These are phyloP conservation scores for Timema podura DNA, from an alignment of 2,888 invertebrate species.

Conservation along the genomic window DNA sequence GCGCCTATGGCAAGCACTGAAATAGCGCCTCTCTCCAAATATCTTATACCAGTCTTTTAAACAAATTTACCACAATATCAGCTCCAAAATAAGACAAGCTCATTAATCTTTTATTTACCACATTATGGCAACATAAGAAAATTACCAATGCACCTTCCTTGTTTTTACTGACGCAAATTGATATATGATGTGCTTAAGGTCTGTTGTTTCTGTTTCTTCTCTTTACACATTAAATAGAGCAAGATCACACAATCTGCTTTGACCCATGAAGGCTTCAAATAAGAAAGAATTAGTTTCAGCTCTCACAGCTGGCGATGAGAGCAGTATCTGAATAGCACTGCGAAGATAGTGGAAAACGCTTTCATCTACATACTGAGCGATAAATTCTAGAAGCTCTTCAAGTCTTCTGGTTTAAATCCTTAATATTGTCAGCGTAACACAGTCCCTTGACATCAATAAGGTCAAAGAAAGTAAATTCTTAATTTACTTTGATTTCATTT, in stretches of 20 bases:
- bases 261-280: neutral
- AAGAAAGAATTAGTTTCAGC: neutral
- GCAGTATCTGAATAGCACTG: neutral
- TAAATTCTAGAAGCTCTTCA: slow-evolving; percentile 6
- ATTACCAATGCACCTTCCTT: neutral
- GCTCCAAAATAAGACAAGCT: too few relatives aligned
- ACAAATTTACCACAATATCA: too few relatives aligned
- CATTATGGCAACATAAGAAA: too few relatives aligned
- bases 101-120: too few relatives aligned
- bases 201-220: neutral
- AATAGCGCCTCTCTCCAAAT: too few relatives aligned
- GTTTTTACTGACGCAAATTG: neutral
- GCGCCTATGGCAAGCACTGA: too few relatives aligned
- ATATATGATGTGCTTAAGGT: neutral
- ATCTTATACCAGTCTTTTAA: too few relatives aligned
- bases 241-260: neutral
- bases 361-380: neutral
- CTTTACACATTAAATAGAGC: neutral
- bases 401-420: neutral
- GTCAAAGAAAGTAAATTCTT: too few relatives aligned
- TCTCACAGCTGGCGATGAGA: neutral
- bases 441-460: too few relatives aligned
- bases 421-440: too few relatives aligned
- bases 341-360: neutral
- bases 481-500: too few relatives aligned